Conservation (phyloP, 2,113 vertebrate species). For the Mormyrus iriodes region DNA sequence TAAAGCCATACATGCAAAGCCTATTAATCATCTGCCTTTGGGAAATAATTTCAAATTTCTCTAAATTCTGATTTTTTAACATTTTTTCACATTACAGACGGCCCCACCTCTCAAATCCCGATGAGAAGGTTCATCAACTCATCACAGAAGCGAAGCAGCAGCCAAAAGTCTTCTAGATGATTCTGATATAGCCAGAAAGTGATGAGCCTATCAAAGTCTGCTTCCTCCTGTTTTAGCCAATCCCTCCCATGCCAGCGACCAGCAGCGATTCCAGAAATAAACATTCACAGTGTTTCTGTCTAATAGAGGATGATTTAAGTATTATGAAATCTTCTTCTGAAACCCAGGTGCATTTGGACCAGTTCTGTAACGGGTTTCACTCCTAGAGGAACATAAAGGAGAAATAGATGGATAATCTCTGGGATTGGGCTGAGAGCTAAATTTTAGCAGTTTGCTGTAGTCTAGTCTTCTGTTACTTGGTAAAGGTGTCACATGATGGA, state of each 20-base stretch:
- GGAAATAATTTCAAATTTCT: background rate
- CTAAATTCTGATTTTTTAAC: too few species aligned
- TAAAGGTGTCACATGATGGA: background rate
- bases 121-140: conserved; percentile 51
- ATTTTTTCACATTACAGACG: conserved; percentile 51
- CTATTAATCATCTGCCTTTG: too few species aligned
- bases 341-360: background rate
- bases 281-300: background rate
- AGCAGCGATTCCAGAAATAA: conserved; percentile 53
- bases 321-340: background rate
- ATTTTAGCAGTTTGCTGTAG: background rate
- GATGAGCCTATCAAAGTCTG: conserved; percentile 27
- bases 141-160: conserved; percentile 8
- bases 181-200: conserved; percentile 33
- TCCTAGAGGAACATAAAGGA: background rate
- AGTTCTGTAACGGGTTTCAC: background rate
- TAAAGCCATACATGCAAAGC: background rate
- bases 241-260: conserved; percentile 49
- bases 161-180: conserved; percentile 4
- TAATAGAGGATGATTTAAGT: background rate
- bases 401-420: background rate
- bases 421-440: background rate
- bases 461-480: background rate
- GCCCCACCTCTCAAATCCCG: conserved; percentile 74
- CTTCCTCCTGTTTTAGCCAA: conserved; percentile 31